Evolutionary conservation across 2,797 vertebrate species (phyloP), one percentile per base, ranked within the genome.

Genomic region (Masticophis lateralis): DNA sequence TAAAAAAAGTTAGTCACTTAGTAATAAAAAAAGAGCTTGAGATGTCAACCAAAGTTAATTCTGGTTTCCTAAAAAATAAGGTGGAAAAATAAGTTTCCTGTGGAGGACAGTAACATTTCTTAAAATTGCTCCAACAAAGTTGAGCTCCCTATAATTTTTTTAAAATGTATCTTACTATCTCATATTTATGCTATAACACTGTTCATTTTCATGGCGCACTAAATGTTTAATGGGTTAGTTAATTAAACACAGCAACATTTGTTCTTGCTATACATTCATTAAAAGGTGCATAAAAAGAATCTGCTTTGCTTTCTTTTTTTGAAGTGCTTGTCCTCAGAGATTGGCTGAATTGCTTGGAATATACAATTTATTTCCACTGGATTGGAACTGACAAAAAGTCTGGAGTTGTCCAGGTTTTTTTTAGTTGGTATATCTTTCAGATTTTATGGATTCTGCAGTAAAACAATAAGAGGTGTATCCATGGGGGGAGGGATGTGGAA

Each of bases 401-500:
- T 90, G 32, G 43, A 61, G 16, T 32, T 83, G 11, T 53, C 11
- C 16, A 86, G 47, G 86, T 10, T 53, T 51, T 16, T 32, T 37
- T 18, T 0, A 3, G 43, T 89, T 18, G 6, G 11, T 0, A 16
- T 22, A 32, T 90, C 90, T 66, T 47, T 79, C 91, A 37, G 14
- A 53, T 20, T 86, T 9, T 86, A 86, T 90, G 59, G 57, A 32
- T 63, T 51, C 25, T 66, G 74, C 55, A 57, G 59, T 63, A 43
- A n/a, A 90, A 28, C 25, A 28, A 86, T 43, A 59, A 74, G 37
- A 69, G 16, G 18, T 43, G 74, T 43, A 79, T 79, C 13, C 13
- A 69, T 14, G 7, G 47, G 5, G 13, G 2, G 0, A 2, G 0
- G 11, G 12, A 12, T 0, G 13, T 5, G 74, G 3, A 79, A 79